phyloP scores from a whole-genome alignment of 2,888 invertebrate genomes.

The Macroteleia sp. region DNA sequence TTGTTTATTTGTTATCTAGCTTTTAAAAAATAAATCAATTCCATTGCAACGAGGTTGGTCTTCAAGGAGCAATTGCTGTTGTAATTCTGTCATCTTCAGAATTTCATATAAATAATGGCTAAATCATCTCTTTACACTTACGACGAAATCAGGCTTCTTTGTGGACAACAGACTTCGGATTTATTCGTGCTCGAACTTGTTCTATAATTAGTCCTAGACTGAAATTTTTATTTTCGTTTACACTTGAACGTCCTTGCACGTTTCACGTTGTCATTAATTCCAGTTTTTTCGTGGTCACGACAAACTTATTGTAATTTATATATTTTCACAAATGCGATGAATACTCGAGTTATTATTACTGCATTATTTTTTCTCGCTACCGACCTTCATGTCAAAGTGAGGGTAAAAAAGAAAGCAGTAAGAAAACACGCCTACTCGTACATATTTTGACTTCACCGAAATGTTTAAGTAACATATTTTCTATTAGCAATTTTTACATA shows the following conservation, averaged over 20 bases:
- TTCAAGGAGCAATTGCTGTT: not conserved
- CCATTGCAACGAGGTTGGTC: no score
- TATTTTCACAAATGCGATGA: conserved; percentile 58
- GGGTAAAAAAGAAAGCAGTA: conserved; percentile 34
- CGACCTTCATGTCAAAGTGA: conserved; percentile 64
- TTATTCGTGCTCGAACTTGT: conserved; percentile 70
- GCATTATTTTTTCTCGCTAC: conserved; percentile 72
- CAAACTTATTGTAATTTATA: conserved; percentile 60
- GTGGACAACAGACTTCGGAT: conserved; percentile 49
- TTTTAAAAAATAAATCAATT: no score
- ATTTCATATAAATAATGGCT: conserved; percentile 34
- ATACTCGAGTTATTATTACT: conserved; percentile 72
- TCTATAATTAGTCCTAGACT: conserved; percentile 81
- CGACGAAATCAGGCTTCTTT: conserved; percentile 51
- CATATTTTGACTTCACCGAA: conserved; percentile 13
- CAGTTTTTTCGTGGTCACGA: conserved; percentile 41
- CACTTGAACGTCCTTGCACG: conserved; percentile 82
- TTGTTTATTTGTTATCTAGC: no score
- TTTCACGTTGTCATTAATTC: conserved; percentile 64
- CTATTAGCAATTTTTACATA: no score
- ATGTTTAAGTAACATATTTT: not conserved
- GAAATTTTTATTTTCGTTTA: conserved; percentile 82
- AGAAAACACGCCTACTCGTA: conserved; percentile 39
- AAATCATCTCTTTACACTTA: conserved; percentile 19
- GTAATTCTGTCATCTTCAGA: not conserved